These are phyloP conservation scores for Smittia sp. DNA, from an alignment of 2,888 invertebrate genomes.

Conservation along the genomic window DNA sequence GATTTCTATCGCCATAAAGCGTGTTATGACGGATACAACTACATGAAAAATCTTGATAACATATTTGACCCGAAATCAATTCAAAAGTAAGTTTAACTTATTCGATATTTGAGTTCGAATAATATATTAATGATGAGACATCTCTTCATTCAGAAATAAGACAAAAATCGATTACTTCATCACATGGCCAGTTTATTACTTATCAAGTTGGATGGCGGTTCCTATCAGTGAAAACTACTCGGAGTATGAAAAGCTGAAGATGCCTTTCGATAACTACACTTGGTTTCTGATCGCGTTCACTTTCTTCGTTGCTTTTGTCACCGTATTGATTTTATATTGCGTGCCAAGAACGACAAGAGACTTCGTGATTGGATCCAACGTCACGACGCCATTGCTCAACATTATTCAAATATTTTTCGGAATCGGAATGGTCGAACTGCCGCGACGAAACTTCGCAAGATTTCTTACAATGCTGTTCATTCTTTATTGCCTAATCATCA, in stretches of 20 bases:
- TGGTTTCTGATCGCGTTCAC: not conserved
- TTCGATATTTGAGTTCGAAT: too few relatives aligned
- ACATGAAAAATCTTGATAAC: too few relatives aligned
- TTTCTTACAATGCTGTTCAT: not conserved
- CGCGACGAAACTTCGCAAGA: conserved; percentile 16
- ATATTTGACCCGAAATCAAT: not conserved
- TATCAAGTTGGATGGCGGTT: not conserved
- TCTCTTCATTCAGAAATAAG: too few relatives aligned
- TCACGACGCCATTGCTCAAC: not conserved
- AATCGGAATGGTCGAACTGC: not conserved
- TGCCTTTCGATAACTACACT: not conserved
- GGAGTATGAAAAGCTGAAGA: not conserved
- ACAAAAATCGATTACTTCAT: too few relatives aligned
- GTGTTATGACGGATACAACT: too few relatives aligned
- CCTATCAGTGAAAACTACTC: not conserved
- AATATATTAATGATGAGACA: too few relatives aligned
- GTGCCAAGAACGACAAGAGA: not conserved
- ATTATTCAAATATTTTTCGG: not conserved
- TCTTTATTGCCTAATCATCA: not conserved
- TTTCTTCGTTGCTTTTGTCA: not conserved
- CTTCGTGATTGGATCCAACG: conserved; percentile 1
- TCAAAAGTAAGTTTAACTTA: not conserved
- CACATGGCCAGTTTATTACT: too few relatives aligned
- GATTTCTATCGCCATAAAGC: too few relatives aligned
- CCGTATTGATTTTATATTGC: not conserved